Percentiles rank a stretch among this genome's conserved stretches.
Evolutionary conservation across 2,797 vertebrate species (phyloP).

Genomic region (Avahi laniger): DNA sequence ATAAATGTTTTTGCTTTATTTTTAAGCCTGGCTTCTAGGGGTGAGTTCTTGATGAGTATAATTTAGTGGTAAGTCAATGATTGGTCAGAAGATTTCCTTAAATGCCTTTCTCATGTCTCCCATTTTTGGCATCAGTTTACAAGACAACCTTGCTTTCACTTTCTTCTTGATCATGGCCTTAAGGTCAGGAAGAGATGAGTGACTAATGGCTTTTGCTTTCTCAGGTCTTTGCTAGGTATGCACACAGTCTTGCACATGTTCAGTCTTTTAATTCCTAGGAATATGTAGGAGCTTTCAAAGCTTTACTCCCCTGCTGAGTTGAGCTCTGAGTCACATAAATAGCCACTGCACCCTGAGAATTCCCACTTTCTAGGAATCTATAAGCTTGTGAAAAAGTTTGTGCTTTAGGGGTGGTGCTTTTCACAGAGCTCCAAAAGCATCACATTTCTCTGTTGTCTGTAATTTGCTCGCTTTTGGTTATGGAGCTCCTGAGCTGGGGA

Average conservation of each 20-base stretch:
- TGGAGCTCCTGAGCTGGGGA: not conserved
- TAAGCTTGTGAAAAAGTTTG: not conserved
- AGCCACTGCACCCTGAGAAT: not conserved
- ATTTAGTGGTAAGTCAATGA: not conserved
- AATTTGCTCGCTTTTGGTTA: not conserved
- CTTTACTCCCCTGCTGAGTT: not conserved
- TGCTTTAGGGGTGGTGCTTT: not conserved
- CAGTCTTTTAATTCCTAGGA: not conserved
- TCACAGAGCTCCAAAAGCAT: not conserved
- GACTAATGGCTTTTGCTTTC: not conserved
- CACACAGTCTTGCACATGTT: not conserved
- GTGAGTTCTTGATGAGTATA: not conserved
- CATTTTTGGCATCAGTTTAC: not conserved
- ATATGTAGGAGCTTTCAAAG: not conserved
- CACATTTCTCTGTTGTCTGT: not conserved
- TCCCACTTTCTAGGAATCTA: not conserved
- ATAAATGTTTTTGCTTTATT: not conserved
- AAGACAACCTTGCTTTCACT: not conserved
- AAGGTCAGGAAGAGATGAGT: not conserved
- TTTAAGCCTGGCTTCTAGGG: not conserved
- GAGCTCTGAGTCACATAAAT: not conserved
- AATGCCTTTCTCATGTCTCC: not conserved
- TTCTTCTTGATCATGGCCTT: not conserved
- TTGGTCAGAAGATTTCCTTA: not conserved
- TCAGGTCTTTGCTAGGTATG: not conserved